Evolutionary conservation across 2,113 vertebrate species (phyloP).

Genomic region (Artemisiospiza belli): DNA sequence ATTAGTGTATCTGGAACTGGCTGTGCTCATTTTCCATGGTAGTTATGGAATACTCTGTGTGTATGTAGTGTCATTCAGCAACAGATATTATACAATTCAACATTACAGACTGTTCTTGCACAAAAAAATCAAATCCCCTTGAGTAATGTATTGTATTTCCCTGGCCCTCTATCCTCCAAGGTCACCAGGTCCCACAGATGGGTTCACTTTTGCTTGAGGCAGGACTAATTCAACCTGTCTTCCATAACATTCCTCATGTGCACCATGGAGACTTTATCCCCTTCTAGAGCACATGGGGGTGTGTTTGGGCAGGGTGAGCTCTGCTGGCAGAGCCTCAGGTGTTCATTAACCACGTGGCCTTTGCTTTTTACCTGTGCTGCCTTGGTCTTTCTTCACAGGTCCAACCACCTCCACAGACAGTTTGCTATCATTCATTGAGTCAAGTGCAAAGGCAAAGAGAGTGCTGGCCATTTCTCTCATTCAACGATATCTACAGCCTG

Average conservation of each 20-base stretch:
- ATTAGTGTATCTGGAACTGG: not conserved
- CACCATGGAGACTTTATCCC: too few species aligned
- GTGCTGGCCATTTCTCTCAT: not conserved
- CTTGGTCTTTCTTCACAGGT: not conserved
- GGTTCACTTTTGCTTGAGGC: not conserved
- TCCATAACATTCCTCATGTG: not conserved
- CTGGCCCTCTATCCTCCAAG: not conserved
- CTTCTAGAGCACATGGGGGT: not conserved
- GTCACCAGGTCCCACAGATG: not conserved
- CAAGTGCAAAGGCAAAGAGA: not conserved
- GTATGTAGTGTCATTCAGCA: not conserved
- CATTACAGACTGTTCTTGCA: not conserved
- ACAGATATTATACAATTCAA: not conserved
- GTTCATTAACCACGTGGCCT: not conserved
- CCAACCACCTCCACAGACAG: not conserved
- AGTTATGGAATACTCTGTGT: not conserved
- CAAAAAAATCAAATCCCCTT: not conserved
- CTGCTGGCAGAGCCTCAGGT: not conserved
- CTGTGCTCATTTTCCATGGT: too few species aligned
- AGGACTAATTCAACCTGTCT: not conserved
- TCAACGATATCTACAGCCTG: not conserved
- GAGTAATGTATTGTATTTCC: rapidly evolving
- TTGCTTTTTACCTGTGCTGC: not conserved
- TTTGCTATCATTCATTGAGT: too few species aligned
- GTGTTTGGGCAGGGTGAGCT: not conserved